A percentile compares a stretch with the other conserved stretches of the same genome.
These are phyloP conservation scores for Conopomorpha cramerella DNA, from an alignment of 1,140 invertebrate species.

Conservation along the genomic window DNA sequence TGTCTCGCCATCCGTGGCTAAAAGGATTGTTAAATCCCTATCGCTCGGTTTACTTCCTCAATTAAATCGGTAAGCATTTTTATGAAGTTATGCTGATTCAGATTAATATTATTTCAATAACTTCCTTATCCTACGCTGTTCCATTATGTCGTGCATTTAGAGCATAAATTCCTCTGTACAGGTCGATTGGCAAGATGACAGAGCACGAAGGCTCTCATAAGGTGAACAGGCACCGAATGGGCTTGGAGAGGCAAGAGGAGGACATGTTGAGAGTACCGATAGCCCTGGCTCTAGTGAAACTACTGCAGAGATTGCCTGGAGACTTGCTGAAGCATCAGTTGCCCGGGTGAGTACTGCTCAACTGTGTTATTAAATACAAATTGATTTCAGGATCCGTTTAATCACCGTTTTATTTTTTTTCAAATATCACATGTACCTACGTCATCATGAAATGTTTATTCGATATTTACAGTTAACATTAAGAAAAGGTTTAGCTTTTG, in stretches of 20 bases:
- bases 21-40: conserved; percentile 72
- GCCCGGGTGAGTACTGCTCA: conserved; percentile 78
- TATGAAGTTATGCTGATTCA: too few relatives aligned
- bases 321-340: conserved; percentile 76
- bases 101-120: too few relatives aligned
- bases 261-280: conserved; percentile 91
- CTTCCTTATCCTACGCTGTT: too few relatives aligned
- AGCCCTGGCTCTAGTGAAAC: conserved; percentile 88
- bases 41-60: conserved; percentile 58
- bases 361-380: too few relatives aligned
- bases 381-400: too few relatives aligned
- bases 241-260: conserved; percentile 77
- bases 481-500: too few relatives aligned
- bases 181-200: conserved; percentile 72
- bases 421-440: too few relatives aligned
- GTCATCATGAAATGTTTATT: too few relatives aligned
- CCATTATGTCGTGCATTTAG: too few relatives aligned
- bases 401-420: too few relatives aligned
- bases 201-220: conserved; percentile 82
- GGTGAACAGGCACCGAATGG: conserved; percentile 70
- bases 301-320: conserved; percentile 86
- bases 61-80: conserved; percentile 56
- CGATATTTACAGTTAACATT: too few relatives aligned
- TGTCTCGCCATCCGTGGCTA: conserved; percentile 73
- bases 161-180: too few relatives aligned